Base-by-base conservation (phyloP, 2,797 vertebrate genomes). In the Myotis pilosus region DNA sequence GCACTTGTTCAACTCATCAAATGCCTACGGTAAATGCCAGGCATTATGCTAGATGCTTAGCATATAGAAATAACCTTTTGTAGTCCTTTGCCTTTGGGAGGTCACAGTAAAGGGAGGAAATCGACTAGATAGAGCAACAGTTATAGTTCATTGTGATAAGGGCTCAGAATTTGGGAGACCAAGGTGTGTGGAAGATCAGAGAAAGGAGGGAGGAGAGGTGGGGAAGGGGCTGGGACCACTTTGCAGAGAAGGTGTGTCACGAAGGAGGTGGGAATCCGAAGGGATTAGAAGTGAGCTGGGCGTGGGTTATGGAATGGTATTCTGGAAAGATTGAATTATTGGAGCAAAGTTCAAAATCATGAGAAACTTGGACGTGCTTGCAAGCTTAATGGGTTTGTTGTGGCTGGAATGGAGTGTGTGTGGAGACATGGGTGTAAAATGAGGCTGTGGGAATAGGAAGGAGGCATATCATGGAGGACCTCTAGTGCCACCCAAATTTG, bases 1-100 rank as follows among this genome's bases (percentile, higher is more conserved):
- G 36, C 57, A 72, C 91, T 69, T 92, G 38, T 76, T 90, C 78
- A 95, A 47, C 4, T 36, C 84, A 41, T 92, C 92, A 66, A 22
- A 80, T 41, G 49, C 49, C 87, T 87, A 28, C 28, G 49, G 33
- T 86, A 76, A 92, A 81, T 81, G n/a, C 69, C 86, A 89, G 86
- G 36, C 41, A 23, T 87, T 68, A 19, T 44, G 51, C 47, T 84
- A 17, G 76, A 72, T 64, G 33, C 89, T 78, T 44, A 51, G 69
- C 71, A 57, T 60, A 64, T 25, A 89, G 51, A 89, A 85, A 91
- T 62, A 87, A 89, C 64, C 51, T 28, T 6, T 9, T 36, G 51
- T 10, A 51, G 33, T 82, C 75, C 71, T 51, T 81, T 81, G 75
- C 33, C 75, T 82, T 82, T 53, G 25, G 38, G 64, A 79, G 60